Evolutionary conservation across 1,140 invertebrate species (phyloP), one percentile per base, ranked within the genome.

Genomic region (Drosophila lacteicornis): DNA sequence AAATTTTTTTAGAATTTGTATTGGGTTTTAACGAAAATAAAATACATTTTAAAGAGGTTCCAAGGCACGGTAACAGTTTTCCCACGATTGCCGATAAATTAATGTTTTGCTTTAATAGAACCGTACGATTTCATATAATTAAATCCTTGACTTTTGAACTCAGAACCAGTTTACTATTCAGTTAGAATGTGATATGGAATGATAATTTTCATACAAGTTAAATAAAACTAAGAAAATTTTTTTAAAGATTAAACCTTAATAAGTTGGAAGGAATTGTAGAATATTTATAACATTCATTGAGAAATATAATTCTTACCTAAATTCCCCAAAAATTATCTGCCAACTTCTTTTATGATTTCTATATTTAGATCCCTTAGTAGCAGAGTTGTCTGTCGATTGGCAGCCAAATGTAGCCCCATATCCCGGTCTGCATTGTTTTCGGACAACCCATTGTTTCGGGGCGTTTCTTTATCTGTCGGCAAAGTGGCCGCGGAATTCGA

Each of bases 361-460:
- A 33, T 38, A 38, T n/a, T 40, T 56, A 25, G 53, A 4, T 40
- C 49, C 53, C 40, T 68, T n/a, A 9, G 47, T 55, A 53, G 50
- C 60, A 61, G 19, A 56, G 42, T 67, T 49, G 36, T 40, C 51
- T 49, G 25, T n/a, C 33, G 50, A 43, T 68, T 9, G 50, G 19
- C 45, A 55, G 50, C 17, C 57, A 30, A 30, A 55, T 57, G 33
- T 25, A 55, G 42, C 15, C 40, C 27, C 70, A 33, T 53, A 42
- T 38, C 53, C 53, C 53, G 53, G 19, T 40, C 13, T 50, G 65
- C 63, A 83, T 79, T 79, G 75, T 66, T 22, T 83, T 53, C 46
- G 36, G 40, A 59, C 60, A 42, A 43, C 50, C 27, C 65, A 83
- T 83, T 83, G 80, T 83, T 56, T 65, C 19, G 61, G 61, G 75